Conservation (phyloP, 2,888 invertebrate species). For the Nowickia ferox region DNA sequence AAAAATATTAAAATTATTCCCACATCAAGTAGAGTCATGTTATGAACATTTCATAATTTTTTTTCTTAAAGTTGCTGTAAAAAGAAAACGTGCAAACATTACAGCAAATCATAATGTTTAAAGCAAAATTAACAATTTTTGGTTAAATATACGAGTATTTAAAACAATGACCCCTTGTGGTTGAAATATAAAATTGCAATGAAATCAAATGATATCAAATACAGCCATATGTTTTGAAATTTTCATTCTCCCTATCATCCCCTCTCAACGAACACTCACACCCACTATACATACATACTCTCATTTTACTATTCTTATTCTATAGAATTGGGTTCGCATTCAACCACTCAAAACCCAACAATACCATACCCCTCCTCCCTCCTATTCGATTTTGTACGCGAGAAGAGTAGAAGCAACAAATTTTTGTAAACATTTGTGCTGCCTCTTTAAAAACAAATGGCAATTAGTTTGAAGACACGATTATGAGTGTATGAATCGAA, state of each 20-base stretch:
- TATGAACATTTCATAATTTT: constrained; percentile 1
- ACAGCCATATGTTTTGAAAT: constrained; percentile 67
- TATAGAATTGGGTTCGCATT: constrained; percentile 23
- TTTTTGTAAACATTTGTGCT: constrained; percentile 67
- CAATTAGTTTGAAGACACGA: constrained; percentile 68
- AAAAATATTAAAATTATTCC: constrained; percentile 1
- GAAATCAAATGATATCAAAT: constrained; percentile 56
- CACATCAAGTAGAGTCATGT: neutral
- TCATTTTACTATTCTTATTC: constrained; percentile 13
- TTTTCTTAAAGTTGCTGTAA: neutral
- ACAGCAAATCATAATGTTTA: constrained; percentile 25
- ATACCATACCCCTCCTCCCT: constrained; percentile 13
- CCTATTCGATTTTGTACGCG: neutral
- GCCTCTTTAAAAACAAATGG: constrained; percentile 70
- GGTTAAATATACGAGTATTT: constrained; percentile 28
- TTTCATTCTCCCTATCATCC: constrained; percentile 20
- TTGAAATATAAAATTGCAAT: constrained; percentile 56
- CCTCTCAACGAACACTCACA: neutral
- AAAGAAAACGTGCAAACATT: neutral
- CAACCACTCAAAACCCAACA: constrained; percentile 48
- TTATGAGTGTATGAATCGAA: constrained; percentile 30
- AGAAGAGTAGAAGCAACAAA: constrained; percentile 61
- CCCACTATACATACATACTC: neutral
- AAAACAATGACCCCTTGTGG: constrained; percentile 70
- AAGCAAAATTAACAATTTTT: constrained; percentile 54